Evolutionary conservation across 2,888 invertebrate genomes (phyloP).

Genomic region (Sarcophaga caerulescens): DNA sequence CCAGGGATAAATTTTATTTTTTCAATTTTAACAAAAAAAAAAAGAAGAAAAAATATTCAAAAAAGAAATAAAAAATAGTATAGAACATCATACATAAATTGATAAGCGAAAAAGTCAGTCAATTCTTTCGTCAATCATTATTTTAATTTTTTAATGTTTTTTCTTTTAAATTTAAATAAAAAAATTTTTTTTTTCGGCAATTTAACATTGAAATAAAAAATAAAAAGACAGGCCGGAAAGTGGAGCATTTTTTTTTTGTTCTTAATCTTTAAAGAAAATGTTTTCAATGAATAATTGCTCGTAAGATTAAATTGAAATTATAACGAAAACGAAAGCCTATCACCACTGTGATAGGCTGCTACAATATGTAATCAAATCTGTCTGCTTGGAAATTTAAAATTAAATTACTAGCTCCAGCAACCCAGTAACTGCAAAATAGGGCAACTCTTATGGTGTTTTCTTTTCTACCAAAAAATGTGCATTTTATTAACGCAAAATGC

Average conservation of each 20-base stretch:
- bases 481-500: no score
- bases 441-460: no score
- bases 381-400: no score
- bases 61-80: background rate
- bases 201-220: constrained; percentile 43
- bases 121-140: background rate
- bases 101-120: constrained; percentile 4
- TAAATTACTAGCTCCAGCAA: no score
- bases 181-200: background rate
- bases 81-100: constrained; percentile 41
- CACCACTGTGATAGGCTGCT: no score
- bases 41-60: background rate
- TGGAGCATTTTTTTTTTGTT: constrained; percentile 38
- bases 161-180: background rate
- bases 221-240: constrained; percentile 13
- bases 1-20: constrained; percentile 71
- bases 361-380: no score
- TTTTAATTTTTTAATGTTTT: background rate
- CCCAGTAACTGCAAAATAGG: no score
- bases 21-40: constrained; percentile 14
- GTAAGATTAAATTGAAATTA: no score
- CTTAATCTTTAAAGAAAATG: background rate
- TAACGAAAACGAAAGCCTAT: no score
- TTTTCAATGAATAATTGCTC: no score
- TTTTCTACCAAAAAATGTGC: no score